Evolutionary conservation across 2,113 vertebrate genomes (phyloP).

Genomic region (Percopsis transmontana): DNA sequence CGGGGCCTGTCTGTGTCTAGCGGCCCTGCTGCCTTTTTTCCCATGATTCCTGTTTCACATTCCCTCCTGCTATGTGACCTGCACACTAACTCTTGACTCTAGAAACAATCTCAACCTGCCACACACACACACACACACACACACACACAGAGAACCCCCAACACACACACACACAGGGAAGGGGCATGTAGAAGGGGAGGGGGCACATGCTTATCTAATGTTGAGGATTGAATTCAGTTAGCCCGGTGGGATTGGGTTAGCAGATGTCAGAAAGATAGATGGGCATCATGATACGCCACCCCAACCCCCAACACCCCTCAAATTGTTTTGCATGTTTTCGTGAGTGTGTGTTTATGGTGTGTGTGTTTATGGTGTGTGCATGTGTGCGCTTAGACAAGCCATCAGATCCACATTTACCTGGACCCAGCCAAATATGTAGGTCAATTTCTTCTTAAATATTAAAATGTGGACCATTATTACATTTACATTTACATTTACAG

Average conservation of each 20-base stretch:
- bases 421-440: slow-evolving; percentile 28
- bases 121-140: not conserved
- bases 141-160: not conserved
- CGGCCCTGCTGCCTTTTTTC: slow-evolving; percentile 38
- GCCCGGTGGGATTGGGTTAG: slow-evolving; percentile 82
- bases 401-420: slow-evolving; percentile 44
- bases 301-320: slow-evolving; percentile 49
- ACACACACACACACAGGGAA: slow-evolving; percentile 41
- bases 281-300: slow-evolving; percentile 75
- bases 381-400: slow-evolving; percentile 28
- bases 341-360: slow-evolving; percentile 58
- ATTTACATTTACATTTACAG: not conserved
- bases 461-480: not conserved
- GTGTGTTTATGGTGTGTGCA: slow-evolving; percentile 10
- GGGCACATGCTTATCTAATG: slow-evolving; percentile 82
- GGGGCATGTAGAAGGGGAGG: slow-evolving; percentile 22
- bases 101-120: slow-evolving; percentile 58
- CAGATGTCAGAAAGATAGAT: slow-evolving; percentile 85
- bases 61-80: slow-evolving; percentile 63
- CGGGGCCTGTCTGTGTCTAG: slow-evolving; percentile 49
- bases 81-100: slow-evolving; percentile 61
- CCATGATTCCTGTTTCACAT: slow-evolving; percentile 56
- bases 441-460: slow-evolving; percentile 15
- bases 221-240: slow-evolving; percentile 82
- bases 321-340: slow-evolving; percentile 73